phyloP scores from a whole-genome alignment of 2,888 invertebrate genomes.

The Deilephila porcellus region DNA sequence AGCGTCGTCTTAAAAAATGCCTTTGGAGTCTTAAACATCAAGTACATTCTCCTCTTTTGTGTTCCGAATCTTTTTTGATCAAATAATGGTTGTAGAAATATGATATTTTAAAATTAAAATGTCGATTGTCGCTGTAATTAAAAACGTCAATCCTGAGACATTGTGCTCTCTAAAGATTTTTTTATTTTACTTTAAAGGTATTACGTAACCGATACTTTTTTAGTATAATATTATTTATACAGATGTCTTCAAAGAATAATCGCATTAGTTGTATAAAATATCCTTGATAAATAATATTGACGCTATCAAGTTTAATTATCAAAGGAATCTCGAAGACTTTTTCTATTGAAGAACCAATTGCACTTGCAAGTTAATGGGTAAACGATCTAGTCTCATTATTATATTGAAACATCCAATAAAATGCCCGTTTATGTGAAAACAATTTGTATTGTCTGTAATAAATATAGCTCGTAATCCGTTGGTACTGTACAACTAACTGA shows the following conservation, averaged over 20 bases:
- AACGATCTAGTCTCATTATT: neutral
- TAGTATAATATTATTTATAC: neutral
- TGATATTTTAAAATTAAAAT: neutral
- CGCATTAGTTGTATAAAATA: no score
- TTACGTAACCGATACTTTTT: neutral
- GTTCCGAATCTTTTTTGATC: constrained; percentile 27
- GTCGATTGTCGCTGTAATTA: neutral
- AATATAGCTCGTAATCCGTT: constrained; percentile 18
- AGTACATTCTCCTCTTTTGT: constrained; percentile 39
- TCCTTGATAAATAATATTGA: no score
- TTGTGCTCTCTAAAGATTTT: neutral
- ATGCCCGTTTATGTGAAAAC: neutral
- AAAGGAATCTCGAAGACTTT: neutral
- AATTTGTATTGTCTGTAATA: constrained; percentile 20
- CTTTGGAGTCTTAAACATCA: constrained; percentile 43
- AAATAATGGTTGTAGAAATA: constrained; percentile 15
- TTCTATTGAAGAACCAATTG: neutral
- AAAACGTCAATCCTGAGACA: neutral
- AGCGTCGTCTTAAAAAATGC: constrained; percentile 40
- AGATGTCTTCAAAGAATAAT: neutral
- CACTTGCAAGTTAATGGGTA: neutral
- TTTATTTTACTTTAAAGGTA: neutral
- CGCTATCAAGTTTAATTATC: neutral
- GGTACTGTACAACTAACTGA: constrained; percentile 11
- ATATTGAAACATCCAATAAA: neutral